phyloP scores from a whole-genome alignment of 1,140 invertebrate species.

The Tribolium castaneum region DNA sequence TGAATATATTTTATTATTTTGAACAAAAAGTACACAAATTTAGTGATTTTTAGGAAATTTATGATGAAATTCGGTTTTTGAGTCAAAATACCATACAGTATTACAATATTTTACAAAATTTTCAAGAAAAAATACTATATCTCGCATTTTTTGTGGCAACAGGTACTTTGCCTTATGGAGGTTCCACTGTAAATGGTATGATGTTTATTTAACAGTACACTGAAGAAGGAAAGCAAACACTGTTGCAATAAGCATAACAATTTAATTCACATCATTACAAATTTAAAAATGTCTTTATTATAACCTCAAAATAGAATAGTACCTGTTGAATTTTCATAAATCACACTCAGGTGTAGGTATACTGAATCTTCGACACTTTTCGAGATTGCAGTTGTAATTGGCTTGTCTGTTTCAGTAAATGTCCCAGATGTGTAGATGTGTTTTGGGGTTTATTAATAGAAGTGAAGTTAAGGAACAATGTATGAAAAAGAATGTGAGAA shows the following conservation, averaged over 20 bases:
- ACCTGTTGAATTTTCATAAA: neutral
- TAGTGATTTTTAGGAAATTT: no score
- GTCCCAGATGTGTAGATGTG: neutral
- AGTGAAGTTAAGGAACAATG: neutral
- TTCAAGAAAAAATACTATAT: no score
- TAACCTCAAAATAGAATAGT: neutral
- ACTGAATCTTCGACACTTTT: no score
- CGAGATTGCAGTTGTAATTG: neutral
- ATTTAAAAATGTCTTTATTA: neutral
- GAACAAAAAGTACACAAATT: no score
- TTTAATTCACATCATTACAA: neutral
- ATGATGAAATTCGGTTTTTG: no score
- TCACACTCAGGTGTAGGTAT: no score
- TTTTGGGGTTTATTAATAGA: neutral
- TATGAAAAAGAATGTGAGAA: slow-evolving; percentile 11
- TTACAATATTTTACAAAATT: no score
- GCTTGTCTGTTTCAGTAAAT: neutral
- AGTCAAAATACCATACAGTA: no score
- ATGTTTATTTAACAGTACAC: slow-evolving; percentile 21
- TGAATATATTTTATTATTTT: no score
- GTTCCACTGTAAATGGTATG: no score
- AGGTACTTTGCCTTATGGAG: no score
- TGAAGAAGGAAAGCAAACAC: slow-evolving; percentile 14
- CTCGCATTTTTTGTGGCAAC: no score
- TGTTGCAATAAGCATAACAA: neutral